Percentiles rank a stretch among this genome's conserved stretches.
These are phyloP conservation scores for Drosophila falleni DNA, from an alignment of 2,888 invertebrate species.

Conservation along the genomic window DNA sequence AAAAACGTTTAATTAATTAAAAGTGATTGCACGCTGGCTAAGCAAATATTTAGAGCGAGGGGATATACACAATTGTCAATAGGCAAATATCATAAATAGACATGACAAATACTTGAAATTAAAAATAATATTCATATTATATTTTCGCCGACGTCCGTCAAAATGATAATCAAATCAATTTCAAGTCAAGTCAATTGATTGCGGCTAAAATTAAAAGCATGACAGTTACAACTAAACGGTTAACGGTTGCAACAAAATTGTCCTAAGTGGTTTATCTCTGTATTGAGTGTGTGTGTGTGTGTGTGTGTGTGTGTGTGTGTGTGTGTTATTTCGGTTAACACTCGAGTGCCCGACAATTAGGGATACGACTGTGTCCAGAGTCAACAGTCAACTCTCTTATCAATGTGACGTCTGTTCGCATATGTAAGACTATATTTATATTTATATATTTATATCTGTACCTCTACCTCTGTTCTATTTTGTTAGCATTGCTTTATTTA, in stretches of 20 bases:
- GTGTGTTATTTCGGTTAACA: constrained; percentile 6
- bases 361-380: constrained; percentile 36
- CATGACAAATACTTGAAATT: constrained; percentile 48
- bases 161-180: constrained; percentile 37
- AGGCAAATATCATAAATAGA: constrained; percentile 64
- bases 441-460: constrained; percentile 11
- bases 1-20: constrained; percentile 65
- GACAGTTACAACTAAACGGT: constrained; percentile 49
- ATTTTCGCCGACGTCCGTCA: constrained; percentile 1
- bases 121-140: constrained; percentile 49
- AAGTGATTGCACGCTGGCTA: constrained; percentile 23
- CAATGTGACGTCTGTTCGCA: constrained; percentile 19
- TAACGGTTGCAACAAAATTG: constrained; percentile 1
- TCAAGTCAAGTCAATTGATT: constrained; percentile 26
- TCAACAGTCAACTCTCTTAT: constrained; percentile 24
- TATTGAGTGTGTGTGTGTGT: neutral
- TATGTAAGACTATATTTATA: constrained; percentile 2
- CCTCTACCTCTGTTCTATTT: neutral
- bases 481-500: constrained; percentile 19
- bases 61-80: constrained; percentile 18
- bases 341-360: constrained; percentile 49
- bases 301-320: neutral
- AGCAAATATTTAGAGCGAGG: constrained; percentile 43
- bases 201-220: constrained; percentile 52
- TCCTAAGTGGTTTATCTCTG: constrained; percentile 13